Evolutionary conservation across 2,113 vertebrate genomes (phyloP).

Genomic region (Pardalotus punctatus): DNA sequence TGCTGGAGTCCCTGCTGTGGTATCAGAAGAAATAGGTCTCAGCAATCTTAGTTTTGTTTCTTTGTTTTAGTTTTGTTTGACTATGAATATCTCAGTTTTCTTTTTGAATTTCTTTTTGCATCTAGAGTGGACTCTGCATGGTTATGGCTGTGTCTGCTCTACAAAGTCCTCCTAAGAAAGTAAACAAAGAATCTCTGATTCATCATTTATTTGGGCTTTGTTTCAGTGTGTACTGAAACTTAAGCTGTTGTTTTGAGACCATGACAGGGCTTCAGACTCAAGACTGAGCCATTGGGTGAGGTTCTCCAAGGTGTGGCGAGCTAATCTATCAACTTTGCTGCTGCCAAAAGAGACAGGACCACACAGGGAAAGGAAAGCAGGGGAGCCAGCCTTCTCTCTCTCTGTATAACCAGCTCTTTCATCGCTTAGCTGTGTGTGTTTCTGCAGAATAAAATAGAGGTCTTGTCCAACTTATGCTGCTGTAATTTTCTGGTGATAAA

Average conservation of each 20-base stretch:
- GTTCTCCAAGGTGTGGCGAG: constrained; percentile 19
- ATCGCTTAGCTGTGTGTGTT: not conserved
- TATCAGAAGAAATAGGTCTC: not conserved
- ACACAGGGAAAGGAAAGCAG: not conserved
- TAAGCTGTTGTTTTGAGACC: not conserved
- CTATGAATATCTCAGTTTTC: not conserved
- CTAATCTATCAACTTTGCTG: not conserved
- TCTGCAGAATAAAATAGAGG: not conserved
- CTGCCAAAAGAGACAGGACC: not conserved
- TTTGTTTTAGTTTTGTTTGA: not conserved
- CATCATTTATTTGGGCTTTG: not conserved
- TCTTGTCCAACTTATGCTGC: not conserved
- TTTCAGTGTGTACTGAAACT: constrained; percentile 9
- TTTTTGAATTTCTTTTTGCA: not conserved
- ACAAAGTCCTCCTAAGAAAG: not conserved
- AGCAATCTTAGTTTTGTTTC: not conserved
- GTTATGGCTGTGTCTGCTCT: not conserved
- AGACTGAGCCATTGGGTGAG: not conserved
- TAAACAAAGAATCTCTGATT: not conserved
- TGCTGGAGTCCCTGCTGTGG: not conserved
- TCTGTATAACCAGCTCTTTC: not conserved
- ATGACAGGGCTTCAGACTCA: not conserved
- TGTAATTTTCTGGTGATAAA: not conserved
- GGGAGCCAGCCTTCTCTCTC: not conserved
- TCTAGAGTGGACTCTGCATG: not conserved